A percentile compares a stretch with the other conserved stretches of the same genome.
Conservation (phyloP, 2,797 vertebrate species). For the Mormyrops attenuatus region DNA sequence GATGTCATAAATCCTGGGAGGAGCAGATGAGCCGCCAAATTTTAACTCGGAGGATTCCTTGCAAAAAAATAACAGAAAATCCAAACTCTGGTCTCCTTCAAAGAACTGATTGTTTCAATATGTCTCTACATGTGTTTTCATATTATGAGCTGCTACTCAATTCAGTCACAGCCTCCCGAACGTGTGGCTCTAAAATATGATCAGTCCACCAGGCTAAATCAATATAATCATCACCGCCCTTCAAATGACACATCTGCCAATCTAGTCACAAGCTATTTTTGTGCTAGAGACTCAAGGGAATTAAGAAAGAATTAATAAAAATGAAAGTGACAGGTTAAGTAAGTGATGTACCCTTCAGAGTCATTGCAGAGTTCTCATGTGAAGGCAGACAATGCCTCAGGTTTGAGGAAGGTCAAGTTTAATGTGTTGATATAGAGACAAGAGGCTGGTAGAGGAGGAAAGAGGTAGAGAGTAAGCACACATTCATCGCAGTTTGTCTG, state of each 20-base stretch:
- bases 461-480: not conserved
- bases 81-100: slow-evolving; percentile 3
- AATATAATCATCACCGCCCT: not conserved
- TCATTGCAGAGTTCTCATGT: not conserved
- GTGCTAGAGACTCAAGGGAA: not conserved
- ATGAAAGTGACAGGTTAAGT: not conserved
- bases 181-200: not conserved
- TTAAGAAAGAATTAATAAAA: not conserved
- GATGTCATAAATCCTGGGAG: slow-evolving; percentile 55
- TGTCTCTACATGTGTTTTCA: slow-evolving; percentile 46
- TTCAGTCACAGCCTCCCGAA: not conserved
- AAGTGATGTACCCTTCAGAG: not conserved
- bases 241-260: not conserved
- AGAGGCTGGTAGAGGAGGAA: not conserved
- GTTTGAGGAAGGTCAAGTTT: not conserved
- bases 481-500: not conserved
- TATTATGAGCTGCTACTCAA: not conserved
- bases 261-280: not conserved
- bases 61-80: slow-evolving; percentile 22
- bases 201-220: not conserved
- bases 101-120: slow-evolving; percentile 61
- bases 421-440: not conserved
- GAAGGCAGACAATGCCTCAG: not conserved
- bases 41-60: slow-evolving; percentile 41
- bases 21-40: slow-evolving; percentile 50